Evolutionary conservation across 2,888 invertebrate species (phyloP).

Genomic region (Rhyacophila evoluta): DNA sequence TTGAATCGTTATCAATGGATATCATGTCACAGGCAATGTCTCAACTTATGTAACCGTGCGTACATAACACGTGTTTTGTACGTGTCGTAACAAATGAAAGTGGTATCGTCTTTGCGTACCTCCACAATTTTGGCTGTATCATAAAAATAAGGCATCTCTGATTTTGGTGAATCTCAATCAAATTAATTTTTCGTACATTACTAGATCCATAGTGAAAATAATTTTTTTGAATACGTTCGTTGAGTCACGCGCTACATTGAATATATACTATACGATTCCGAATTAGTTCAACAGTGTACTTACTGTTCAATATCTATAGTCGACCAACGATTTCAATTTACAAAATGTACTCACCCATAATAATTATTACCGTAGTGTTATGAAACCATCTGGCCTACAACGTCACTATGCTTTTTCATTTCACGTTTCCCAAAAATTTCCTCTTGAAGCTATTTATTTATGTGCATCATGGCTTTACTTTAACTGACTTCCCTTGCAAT

Average conservation of each 20-base stretch:
- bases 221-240: neutral
- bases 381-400: conserved; percentile 47
- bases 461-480: conserved; percentile 54
- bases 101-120: conserved; percentile 55
- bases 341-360: neutral
- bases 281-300: neutral
- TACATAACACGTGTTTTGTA: neutral
- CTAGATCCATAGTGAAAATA: neutral
- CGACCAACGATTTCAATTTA: conserved; percentile 11
- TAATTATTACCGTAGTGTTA: conserved; percentile 40
- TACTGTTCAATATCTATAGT: conserved; percentile 5
- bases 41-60: conserved; percentile 50
- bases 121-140: conserved; percentile 48
- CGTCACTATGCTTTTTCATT: conserved; percentile 52
- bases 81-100: conserved; percentile 35
- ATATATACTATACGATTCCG: neutral
- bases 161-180: neutral
- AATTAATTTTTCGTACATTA: neutral
- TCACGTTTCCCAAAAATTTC: conserved; percentile 51
- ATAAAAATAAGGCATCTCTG: neutral
- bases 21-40: conserved; percentile 52
- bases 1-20: neutral
- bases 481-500: conserved; percentile 45
- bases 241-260: neutral
- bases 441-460: conserved; percentile 37